A percentile compares a stretch with the other conserved stretches of the same genome.
phyloP scores from a whole-genome alignment of 2,888 invertebrate species.

The Spialia ferax region DNA sequence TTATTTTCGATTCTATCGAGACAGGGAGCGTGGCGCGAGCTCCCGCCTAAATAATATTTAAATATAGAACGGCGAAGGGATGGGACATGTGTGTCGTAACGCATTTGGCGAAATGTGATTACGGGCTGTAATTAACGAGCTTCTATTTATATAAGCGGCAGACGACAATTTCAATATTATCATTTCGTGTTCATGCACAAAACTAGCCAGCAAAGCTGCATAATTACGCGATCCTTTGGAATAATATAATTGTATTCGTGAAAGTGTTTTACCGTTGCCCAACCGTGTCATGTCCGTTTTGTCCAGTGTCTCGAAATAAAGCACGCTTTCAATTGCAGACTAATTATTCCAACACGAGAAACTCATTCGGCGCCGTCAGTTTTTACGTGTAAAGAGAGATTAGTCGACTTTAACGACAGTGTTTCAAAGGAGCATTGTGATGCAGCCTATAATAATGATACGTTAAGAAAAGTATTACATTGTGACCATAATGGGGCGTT shows the following conservation, averaged over 20 bases:
- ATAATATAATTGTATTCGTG: slow-evolving; percentile 80
- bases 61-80: slow-evolving; percentile 85
- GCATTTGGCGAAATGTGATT: slow-evolving; percentile 87
- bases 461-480: slow-evolving; percentile 81
- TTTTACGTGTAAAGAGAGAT: slow-evolving; percentile 84
- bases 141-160: slow-evolving; percentile 72
- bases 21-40: slow-evolving; percentile 74
- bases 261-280: slow-evolving; percentile 84
- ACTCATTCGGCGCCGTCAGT: slow-evolving; percentile 80
- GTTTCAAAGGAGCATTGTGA: slow-evolving; percentile 77
- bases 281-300: slow-evolving; percentile 80
- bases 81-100: slow-evolving; percentile 85
- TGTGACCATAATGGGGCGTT: slow-evolving; percentile 73
- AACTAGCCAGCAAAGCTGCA: slow-evolving; percentile 56
- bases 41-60: slow-evolving; percentile 82
- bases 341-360: slow-evolving; percentile 86
- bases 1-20: slow-evolving; percentile 77
- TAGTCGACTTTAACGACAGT: slow-evolving; percentile 81
- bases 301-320: slow-evolving; percentile 82
- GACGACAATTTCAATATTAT: slow-evolving; percentile 68
- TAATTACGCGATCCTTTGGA: slow-evolving; percentile 71
- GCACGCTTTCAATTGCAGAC: slow-evolving; percentile 85
- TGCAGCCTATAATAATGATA: slow-evolving; percentile 80
- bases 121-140: slow-evolving; percentile 83
- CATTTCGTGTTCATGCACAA: slow-evolving; percentile 51